Conservation (phyloP, 2,113 vertebrate species). For the Prietella phreatophila region DNA sequence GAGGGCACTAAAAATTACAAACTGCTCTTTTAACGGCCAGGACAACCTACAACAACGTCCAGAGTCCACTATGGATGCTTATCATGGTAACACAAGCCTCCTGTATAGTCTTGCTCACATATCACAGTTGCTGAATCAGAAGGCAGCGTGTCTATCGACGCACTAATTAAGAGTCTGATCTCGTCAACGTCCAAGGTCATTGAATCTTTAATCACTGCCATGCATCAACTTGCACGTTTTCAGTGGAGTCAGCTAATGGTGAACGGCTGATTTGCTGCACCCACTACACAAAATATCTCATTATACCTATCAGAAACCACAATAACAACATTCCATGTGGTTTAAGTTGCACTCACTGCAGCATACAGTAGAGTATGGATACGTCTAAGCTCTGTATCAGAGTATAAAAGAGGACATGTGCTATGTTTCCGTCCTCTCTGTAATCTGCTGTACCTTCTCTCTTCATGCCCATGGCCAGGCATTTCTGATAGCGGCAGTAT, state of each 20-base stretch:
- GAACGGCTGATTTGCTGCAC: neutral
- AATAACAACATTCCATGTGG: neutral
- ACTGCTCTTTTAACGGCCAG: neutral
- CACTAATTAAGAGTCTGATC: constrained; percentile 13
- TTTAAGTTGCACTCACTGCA: neutral
- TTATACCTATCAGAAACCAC: neutral
- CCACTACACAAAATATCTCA: neutral
- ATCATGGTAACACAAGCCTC: neutral
- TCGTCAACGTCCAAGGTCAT: neutral
- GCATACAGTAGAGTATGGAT: neutral
- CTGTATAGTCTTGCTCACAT: neutral
- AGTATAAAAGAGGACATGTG: neutral
- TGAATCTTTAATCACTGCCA: neutral
- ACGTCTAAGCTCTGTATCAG: neutral
- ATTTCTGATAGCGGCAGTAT: constrained; percentile 99
- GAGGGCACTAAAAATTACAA: neutral
- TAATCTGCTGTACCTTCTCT: constrained; percentile 90
- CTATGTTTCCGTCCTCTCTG: constrained; percentile 66
- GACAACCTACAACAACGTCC: neutral
- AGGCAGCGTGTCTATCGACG: neutral
- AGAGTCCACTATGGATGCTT: neutral
- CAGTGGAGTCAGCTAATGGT: constrained; percentile 29
- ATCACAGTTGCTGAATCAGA: neutral
- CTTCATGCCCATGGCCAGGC: constrained; percentile 99
- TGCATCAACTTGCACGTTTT: constrained; percentile 2